A percentile compares a stretch with the other conserved stretches of the same genome.
phyloP scores from a whole-genome alignment of 2,888 invertebrate genomes.

The Rhorus exstirpatorius region DNA sequence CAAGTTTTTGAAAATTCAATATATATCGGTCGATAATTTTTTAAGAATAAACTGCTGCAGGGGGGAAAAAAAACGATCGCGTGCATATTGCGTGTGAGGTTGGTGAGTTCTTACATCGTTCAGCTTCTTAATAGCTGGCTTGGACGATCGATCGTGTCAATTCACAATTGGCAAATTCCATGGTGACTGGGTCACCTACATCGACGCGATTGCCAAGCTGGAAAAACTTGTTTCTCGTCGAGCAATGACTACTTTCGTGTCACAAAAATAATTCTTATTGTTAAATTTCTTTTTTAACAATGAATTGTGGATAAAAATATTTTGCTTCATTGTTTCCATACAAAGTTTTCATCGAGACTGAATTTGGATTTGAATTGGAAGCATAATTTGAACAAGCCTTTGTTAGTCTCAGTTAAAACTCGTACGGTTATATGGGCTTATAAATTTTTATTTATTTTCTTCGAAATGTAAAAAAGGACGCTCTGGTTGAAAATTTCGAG shows the following conservation, averaged over 20 bases:
- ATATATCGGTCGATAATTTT: constrained; percentile 7
- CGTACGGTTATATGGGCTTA: too few relatives aligned
- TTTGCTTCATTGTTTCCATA: too few relatives aligned
- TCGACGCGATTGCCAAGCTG: constrained; percentile 18
- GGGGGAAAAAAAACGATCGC: constrained; percentile 9
- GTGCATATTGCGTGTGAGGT: not conserved
- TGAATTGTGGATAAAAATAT: not conserved
- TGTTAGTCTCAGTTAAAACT: too few relatives aligned
- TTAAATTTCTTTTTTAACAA: not conserved
- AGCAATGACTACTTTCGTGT: not conserved
- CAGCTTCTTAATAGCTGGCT: constrained; percentile 9
- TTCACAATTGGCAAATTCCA: constrained; percentile 34
- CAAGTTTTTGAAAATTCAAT: too few relatives aligned
- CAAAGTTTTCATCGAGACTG: too few relatives aligned
- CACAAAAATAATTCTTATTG: not conserved
- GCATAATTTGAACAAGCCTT: too few relatives aligned
- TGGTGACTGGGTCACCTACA: constrained; percentile 42
- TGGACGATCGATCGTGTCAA: constrained; percentile 39
- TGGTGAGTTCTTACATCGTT: not conserved
- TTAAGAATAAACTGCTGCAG: too few relatives aligned
- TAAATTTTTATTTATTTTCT: too few relatives aligned
- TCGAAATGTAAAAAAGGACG: too few relatives aligned
- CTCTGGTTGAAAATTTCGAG: too few relatives aligned
- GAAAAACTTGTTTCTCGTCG: constrained; percentile 9
- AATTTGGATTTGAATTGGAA: too few relatives aligned